Conservation (phyloP, 2,888 invertebrate species). For the Melanostoma mellinum region DNA sequence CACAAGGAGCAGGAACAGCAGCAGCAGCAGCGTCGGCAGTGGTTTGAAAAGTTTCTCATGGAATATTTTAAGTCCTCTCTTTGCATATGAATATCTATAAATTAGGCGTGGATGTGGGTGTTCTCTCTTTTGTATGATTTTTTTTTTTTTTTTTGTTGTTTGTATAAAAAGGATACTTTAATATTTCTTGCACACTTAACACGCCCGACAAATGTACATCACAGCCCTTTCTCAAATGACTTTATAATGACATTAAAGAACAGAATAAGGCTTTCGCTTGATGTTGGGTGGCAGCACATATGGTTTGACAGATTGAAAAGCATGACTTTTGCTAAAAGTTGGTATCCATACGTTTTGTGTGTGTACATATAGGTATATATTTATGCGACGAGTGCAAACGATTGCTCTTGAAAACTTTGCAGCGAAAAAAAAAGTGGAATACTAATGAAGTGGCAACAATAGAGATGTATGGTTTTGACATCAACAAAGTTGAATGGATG, state of each 20-base stretch:
- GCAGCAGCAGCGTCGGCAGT: background rate
- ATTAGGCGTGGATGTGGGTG: conserved; percentile 8
- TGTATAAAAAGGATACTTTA: conserved; percentile 35
- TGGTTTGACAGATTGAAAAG: conserved; percentile 59
- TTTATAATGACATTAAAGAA: conserved; percentile 66
- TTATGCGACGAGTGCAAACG: background rate
- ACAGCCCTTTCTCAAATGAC: conserved; percentile 53
- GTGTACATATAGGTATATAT: background rate
- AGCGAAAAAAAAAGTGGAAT: background rate
- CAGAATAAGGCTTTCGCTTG: conserved; percentile 46
- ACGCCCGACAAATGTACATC: conserved; percentile 56
- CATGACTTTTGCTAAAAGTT: conserved; percentile 47
- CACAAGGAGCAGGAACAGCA: too few species aligned
- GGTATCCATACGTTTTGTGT: conserved; percentile 8
- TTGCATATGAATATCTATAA: conserved; percentile 19
- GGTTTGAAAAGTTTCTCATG: conserved; percentile 54
- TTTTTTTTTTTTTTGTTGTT: background rate
- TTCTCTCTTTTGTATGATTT: background rate
- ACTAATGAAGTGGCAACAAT: conserved; percentile 4
- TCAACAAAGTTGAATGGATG: too few species aligned
- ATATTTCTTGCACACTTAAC: conserved; percentile 53
- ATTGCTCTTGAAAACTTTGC: conserved; percentile 12
- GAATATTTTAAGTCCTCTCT: conserved; percentile 55
- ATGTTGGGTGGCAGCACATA: conserved; percentile 49
- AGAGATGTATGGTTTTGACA: too few species aligned